These are phyloP conservation scores for Acrocephalus arundinaceus DNA, from an alignment of 2,113 vertebrate species.

Conservation along the genomic window DNA sequence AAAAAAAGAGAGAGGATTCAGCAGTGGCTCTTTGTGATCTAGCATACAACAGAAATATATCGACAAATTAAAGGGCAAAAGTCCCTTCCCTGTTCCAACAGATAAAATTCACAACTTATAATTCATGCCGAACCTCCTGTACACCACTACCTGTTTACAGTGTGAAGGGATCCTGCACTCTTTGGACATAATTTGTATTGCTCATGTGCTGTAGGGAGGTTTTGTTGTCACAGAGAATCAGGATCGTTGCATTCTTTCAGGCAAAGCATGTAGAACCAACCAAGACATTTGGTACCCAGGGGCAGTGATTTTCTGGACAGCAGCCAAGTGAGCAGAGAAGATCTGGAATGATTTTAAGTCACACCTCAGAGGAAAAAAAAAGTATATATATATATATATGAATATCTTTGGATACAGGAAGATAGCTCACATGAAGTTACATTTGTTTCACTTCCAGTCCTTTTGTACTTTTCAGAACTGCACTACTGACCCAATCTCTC, in stretches of 20 bases:
- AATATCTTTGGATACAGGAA: not conserved
- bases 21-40: not conserved
- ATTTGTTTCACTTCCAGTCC: not conserved
- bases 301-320: not conserved
- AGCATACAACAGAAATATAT: not conserved
- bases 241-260: not conserved
- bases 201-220: not conserved
- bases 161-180: not conserved
- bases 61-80: not conserved
- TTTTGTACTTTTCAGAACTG: not conserved
- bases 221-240: not conserved
- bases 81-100: not conserved
- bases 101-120: not conserved
- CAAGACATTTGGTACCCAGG: not conserved
- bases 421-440: not conserved
- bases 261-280: not conserved
- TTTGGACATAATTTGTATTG: not conserved
- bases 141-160: not conserved
- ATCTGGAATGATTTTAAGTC: not conserved
- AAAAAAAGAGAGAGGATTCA: not conserved
- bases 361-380: not conserved
- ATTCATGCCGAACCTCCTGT: not conserved
- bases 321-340: not conserved
- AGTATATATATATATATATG: not conserved
- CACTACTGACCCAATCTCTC: not conserved